phyloP scores from a whole-genome alignment of 2,797 vertebrate genomes.

The Morus bassanus region DNA sequence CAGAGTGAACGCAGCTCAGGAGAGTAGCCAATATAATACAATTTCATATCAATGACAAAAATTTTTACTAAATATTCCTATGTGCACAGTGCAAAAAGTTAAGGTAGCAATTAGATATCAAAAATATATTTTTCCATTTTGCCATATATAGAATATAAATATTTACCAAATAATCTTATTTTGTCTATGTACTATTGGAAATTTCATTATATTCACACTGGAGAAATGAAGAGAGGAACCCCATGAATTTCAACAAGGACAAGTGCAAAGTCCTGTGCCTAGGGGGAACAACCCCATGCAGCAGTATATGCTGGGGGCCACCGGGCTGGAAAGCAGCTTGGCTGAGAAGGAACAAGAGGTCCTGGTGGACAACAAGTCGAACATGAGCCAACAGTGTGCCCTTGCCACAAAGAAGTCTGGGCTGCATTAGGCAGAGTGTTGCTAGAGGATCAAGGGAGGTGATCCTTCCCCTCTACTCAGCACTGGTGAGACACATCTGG shows the following conservation, averaged over 20 bases:
- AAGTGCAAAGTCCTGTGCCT: background rate
- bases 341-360: background rate
- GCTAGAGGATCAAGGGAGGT: background rate
- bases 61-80: background rate
- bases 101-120: background rate
- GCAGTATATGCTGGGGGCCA: too few species aligned
- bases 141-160: background rate
- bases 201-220: background rate
- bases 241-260: background rate
- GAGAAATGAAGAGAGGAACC: background rate
- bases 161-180: background rate
- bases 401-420: background rate
- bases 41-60: background rate
- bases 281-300: background rate
- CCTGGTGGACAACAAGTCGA: background rate
- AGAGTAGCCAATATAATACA: background rate
- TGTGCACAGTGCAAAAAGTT: background rate
- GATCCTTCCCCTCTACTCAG: background rate
- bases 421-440: rapidly evolving
- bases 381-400: background rate
- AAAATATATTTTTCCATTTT: background rate
- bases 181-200: background rate
- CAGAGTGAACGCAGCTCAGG: background rate
- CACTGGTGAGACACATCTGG: background rate
- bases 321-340: background rate